Percentiles rank a stretch among this genome's conserved stretches.
Conservation (phyloP, 2,797 vertebrate species). For the Alosa sapidissima region DNA sequence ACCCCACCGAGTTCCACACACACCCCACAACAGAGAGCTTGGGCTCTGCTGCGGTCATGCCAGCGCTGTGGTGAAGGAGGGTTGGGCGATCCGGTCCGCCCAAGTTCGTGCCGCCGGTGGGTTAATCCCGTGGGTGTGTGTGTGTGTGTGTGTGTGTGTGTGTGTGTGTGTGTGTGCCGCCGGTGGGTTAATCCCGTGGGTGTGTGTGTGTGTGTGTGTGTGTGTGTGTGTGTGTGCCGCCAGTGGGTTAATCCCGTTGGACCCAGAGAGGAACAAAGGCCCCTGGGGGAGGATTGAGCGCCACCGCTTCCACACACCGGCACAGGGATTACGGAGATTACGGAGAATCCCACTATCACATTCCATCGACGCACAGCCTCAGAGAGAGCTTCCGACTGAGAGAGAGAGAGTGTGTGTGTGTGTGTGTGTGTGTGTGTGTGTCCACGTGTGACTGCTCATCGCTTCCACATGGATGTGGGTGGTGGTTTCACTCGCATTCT, state of each 20-base stretch:
- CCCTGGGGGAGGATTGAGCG: slow-evolving; percentile 57
- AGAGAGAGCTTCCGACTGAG: slow-evolving; percentile 39
- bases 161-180: slow-evolving; percentile 53
- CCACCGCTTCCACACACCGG: slow-evolving; percentile 62
- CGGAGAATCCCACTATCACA: slow-evolving; percentile 71
- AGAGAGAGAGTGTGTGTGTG: neutral
- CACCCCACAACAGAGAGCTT: too few relatives aligned
- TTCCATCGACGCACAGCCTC: slow-evolving; percentile 73
- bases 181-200: slow-evolving; percentile 67
- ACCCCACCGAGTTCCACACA: neutral
- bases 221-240: slow-evolving; percentile 41
- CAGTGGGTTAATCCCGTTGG: slow-evolving; percentile 65
- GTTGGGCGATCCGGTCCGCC: slow-evolving; percentile 1
- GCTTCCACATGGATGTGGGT: slow-evolving; percentile 44
- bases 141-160: too few relatives aligned
- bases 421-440: neutral
- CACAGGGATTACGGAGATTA: slow-evolving; percentile 62
- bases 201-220: too few relatives aligned
- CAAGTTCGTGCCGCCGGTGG: slow-evolving; percentile 53
- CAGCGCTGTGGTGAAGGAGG: neutral
- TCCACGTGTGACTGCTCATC: neutral
- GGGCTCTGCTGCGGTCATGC: slow-evolving; percentile 44
- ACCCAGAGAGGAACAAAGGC: slow-evolving; percentile 62
- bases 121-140: slow-evolving; percentile 59
- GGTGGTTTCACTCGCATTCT: neutral